phyloP scores from a whole-genome alignment of 2,888 invertebrate species.

The Stratiomys singularior region DNA sequence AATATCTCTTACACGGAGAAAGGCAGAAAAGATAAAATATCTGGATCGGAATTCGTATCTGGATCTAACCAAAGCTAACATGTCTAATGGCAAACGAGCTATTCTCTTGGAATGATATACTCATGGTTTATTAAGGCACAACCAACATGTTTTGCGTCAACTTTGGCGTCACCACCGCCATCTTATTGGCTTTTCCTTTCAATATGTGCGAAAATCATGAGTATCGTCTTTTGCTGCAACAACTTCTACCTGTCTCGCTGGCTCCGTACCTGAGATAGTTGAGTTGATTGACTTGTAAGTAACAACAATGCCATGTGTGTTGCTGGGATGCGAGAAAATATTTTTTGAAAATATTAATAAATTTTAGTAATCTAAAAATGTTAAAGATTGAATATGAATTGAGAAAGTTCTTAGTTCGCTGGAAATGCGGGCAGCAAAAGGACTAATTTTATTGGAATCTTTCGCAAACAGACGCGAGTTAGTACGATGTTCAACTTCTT shows the following conservation, averaged over 20 bases:
- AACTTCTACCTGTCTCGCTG: background rate
- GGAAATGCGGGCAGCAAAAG: background rate
- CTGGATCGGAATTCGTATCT: constrained; percentile 35
- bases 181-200: constrained; percentile 41
- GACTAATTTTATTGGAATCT: background rate
- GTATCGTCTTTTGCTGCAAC: background rate
- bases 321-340: background rate
- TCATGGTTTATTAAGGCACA: constrained; percentile 27
- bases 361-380: too few relatives aligned
- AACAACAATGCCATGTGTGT: background rate
- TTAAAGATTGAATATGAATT: too few relatives aligned
- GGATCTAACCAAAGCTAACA: background rate
- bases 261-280: constrained; percentile 18
- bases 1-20: constrained; percentile 26
- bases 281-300: constrained; percentile 25
- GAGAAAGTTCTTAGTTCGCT: background rate
- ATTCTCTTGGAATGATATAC: background rate
- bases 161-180: background rate
- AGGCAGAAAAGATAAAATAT: constrained; percentile 35
- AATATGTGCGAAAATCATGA: constrained; percentile 31
- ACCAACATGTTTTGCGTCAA: constrained; percentile 17
- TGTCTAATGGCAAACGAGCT: background rate
- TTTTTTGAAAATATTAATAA: too few relatives aligned
- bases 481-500: background rate
- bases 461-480: background rate